A percentile compares a stretch with the other conserved stretches of the same genome.
These are phyloP conservation scores for Brachymystax lenok DNA, from an alignment of 2,797 vertebrate species.

Conservation along the genomic window DNA sequence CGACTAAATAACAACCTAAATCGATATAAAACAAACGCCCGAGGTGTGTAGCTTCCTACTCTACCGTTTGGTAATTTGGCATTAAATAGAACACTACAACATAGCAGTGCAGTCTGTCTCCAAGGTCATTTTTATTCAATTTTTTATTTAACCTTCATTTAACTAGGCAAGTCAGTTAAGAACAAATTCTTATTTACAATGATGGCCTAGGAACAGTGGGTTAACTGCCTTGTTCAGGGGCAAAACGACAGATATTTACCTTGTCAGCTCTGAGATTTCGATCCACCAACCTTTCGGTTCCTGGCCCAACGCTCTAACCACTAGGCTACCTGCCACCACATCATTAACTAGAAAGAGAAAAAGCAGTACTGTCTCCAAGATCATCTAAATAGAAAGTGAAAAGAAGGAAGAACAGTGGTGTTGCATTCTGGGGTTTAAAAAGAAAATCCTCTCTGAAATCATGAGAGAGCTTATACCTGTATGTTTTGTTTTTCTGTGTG, in stretches of 20 bases:
- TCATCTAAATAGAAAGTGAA: slow-evolving; percentile 44
- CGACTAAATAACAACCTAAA: slow-evolving; percentile 30
- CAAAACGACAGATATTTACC: too few relatives aligned
- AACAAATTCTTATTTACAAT: too few relatives aligned
- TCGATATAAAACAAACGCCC: slow-evolving; percentile 49
- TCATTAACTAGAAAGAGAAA: background rate
- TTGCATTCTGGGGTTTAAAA: slow-evolving; percentile 58
- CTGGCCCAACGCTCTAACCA: too few relatives aligned
- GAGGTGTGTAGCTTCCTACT: slow-evolving; percentile 21
- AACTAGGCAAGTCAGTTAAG: too few relatives aligned
- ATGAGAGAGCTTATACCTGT: slow-evolving; percentile 54
- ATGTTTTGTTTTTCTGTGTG: background rate
- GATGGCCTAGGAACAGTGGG: too few relatives aligned
- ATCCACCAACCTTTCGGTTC: too few relatives aligned
- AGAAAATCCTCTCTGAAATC: slow-evolving; percentile 78
- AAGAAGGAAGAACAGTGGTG: slow-evolving; percentile 67
- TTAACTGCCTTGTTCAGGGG: too few relatives aligned
- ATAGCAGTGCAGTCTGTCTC: background rate
- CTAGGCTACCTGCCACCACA: too few relatives aligned
- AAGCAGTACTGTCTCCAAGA: slow-evolving; percentile 9
- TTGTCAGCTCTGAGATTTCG: too few relatives aligned
- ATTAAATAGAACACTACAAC: slow-evolving; percentile 39
- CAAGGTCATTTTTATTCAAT: too few relatives aligned
- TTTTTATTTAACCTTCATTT: too few relatives aligned
- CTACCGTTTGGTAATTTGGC: slow-evolving; percentile 49